These are phyloP conservation scores for Chalcosyrphus nemorum DNA, from an alignment of 2,888 invertebrate genomes.

Conservation along the genomic window DNA sequence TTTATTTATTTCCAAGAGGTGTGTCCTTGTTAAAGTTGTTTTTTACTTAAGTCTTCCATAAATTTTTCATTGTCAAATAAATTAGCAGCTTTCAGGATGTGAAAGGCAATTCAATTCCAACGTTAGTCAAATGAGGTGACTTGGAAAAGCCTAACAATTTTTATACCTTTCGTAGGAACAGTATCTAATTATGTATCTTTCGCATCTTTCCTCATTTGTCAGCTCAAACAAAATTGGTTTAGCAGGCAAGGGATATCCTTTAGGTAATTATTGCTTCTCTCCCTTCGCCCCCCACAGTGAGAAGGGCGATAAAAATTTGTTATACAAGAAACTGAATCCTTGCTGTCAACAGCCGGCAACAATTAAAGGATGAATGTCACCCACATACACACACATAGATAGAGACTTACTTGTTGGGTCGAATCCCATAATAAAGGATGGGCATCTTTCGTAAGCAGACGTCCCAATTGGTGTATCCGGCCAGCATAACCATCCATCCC, in stretches of 20 bases:
- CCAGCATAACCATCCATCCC: conserved; percentile 92
- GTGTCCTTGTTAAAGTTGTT: not conserved
- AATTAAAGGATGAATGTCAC: not conserved
- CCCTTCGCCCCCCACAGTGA: too few relatives aligned
- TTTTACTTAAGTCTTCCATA: not conserved
- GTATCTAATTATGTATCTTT: not conserved
- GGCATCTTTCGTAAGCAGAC: conserved; percentile 87
- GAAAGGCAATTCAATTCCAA: conserved; percentile 4
- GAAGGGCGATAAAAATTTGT: not conserved
- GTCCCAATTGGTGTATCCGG: conserved; percentile 88
- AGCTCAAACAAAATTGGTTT: conserved; percentile 12
- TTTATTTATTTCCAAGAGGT: not conserved
- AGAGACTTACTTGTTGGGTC: conserved; percentile 86
- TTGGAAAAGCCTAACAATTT: not conserved
- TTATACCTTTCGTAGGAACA: not conserved
- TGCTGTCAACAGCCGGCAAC: conserved; percentile 1
- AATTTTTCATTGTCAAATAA: conserved; percentile 22
- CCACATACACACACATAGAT: not conserved
- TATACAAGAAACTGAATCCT: not conserved
- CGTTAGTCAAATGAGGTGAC: not conserved
- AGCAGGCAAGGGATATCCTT: not conserved
- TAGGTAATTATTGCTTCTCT: conserved; percentile 1
- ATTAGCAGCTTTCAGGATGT: not conserved
- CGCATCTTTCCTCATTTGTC: conserved; percentile 13
- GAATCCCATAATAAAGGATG: conserved; percentile 90